phyloP scores from a whole-genome alignment of 2,113 vertebrate genomes.

The Psittacara wagleri region DNA sequence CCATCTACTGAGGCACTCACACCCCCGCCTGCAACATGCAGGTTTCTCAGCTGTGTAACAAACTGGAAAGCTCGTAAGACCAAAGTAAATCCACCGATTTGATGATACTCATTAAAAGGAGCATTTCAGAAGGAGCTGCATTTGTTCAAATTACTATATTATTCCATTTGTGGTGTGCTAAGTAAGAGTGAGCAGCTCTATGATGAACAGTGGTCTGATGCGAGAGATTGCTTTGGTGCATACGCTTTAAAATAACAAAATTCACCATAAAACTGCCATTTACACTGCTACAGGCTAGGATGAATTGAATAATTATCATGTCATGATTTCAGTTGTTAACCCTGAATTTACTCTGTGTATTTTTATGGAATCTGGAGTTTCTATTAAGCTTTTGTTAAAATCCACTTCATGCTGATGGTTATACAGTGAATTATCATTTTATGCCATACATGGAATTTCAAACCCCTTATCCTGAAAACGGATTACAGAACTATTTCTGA shows the following conservation, averaged over 20 bases:
- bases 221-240: not conserved
- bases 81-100: not conserved
- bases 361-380: not conserved
- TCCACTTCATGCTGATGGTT: not conserved
- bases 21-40: not conserved
- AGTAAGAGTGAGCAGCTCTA: not conserved
- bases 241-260: not conserved
- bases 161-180: not conserved
- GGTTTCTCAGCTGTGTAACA: not conserved
- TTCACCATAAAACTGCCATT: not conserved
- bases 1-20: constrained; percentile 45
- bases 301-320: not conserved
- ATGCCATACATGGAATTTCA: not conserved
- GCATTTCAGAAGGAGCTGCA: not conserved
- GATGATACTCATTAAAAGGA: not conserved
- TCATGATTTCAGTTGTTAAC: not conserved
- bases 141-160: not conserved
- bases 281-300: not conserved
- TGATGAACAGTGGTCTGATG: not conserved
- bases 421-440: not conserved
- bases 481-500: not conserved
- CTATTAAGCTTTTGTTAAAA: not conserved
- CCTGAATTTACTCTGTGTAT: not conserved
- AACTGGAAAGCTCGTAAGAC: not conserved
- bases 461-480: not conserved